phyloP scores from a whole-genome alignment of 2,797 vertebrate genomes.

The Gobionotothen gibberifrons region DNA sequence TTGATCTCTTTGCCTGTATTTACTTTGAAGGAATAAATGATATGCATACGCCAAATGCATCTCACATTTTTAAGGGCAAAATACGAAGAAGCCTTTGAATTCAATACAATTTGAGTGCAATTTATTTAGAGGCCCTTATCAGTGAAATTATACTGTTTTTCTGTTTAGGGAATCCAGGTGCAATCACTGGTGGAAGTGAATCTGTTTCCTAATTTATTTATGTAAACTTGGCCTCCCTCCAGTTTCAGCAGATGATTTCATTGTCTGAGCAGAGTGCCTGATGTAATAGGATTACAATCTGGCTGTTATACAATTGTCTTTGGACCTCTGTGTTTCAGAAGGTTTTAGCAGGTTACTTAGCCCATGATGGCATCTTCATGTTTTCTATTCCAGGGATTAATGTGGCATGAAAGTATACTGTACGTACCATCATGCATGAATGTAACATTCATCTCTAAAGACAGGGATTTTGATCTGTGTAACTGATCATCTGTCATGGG shows the following conservation, averaged over 20 bases:
- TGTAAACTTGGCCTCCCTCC: conserved; percentile 80
- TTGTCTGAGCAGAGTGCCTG: conserved; percentile 78
- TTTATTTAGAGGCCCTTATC: conserved; percentile 75
- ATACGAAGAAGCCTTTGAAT: conserved; percentile 39
- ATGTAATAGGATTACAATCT: conserved; percentile 82
- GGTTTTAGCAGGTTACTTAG: conserved; percentile 66
- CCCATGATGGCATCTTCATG: conserved; percentile 39
- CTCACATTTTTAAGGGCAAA: conserved; percentile 22
- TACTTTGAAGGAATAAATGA: conserved; percentile 15
- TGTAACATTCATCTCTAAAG: background rate
- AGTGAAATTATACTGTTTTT: conserved; percentile 65
- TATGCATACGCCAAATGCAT: conserved; percentile 27
- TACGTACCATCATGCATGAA: background rate
- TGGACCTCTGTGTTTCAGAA: conserved; percentile 63
- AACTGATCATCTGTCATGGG: background rate
- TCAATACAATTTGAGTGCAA: conserved; percentile 50
- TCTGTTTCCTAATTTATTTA: conserved; percentile 83
- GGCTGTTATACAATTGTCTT: conserved; percentile 73
- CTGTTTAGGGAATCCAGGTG: conserved; percentile 73
- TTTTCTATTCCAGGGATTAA: conserved; percentile 30
- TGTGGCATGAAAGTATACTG: conserved; percentile 24
- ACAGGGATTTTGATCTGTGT: conserved; percentile 5
- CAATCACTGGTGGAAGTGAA: conserved; percentile 77
- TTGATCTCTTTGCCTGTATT: conserved; percentile 12
- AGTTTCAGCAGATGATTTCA: conserved; percentile 81